Percentiles rank a stretch among this genome's conserved stretches.
Evolutionary conservation across 2,888 invertebrate genomes (phyloP).

Genomic region (Alloscopus bannaensis): DNA sequence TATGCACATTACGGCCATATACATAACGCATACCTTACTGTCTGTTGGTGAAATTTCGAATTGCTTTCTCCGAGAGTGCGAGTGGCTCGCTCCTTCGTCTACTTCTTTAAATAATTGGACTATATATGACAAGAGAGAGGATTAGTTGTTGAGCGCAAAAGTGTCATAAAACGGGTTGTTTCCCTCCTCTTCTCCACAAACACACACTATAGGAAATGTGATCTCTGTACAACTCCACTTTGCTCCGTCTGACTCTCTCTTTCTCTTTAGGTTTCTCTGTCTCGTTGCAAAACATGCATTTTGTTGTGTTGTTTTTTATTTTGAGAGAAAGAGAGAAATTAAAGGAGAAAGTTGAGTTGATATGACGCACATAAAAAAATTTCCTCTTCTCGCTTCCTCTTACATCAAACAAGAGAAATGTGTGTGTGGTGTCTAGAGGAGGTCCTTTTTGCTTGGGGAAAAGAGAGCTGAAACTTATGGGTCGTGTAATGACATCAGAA

Average conservation of each 20-base stretch:
- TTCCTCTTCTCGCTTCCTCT: no score
- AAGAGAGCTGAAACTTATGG: slow-evolving; percentile 29
- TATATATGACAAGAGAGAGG: slow-evolving; percentile 1
- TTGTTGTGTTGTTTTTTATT: background rate
- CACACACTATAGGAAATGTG: background rate
- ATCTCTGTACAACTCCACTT: no score
- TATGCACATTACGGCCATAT: no score
- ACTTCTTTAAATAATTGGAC: slow-evolving; percentile 17
- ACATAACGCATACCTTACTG: no score
- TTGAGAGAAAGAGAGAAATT: background rate
- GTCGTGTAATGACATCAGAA: slow-evolving; percentile 35
- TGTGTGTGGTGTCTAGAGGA: no score
- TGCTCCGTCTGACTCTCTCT: background rate
- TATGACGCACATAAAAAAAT: no score
- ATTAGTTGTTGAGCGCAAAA: slow-evolving; percentile 36
- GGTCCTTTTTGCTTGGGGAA: background rate
- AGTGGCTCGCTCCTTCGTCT: no score
- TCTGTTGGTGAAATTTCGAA: no score
- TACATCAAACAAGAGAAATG: no score
- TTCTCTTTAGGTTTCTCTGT: background rate
- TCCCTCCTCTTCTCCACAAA: background rate
- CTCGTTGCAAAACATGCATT: no score
- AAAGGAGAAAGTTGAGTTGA: slow-evolving; percentile 4
- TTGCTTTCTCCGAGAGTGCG: no score
- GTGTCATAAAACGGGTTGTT: slow-evolving; percentile 41